Evolutionary conservation across 2,113 vertebrate genomes (phyloP).

Genomic region (Cromileptes altivelis): DNA sequence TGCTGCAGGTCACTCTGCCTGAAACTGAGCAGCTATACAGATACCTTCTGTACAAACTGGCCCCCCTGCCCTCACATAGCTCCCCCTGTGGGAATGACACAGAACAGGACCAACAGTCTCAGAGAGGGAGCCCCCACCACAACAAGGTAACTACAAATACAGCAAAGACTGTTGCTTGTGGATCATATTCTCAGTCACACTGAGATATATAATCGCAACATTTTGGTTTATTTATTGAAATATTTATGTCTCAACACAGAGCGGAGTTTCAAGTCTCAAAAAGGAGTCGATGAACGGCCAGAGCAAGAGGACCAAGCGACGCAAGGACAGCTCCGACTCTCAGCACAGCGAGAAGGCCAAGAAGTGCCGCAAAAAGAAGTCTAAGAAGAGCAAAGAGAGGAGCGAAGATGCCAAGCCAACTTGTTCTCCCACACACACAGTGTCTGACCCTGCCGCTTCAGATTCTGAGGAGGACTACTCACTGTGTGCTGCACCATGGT

Average conservation of each 20-base stretch:
- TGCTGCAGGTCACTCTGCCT: constrained; percentile 95
- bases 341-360: constrained; percentile 89
- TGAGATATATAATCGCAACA: neutral
- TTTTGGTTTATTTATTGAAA: neutral
- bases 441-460: constrained; percentile 88
- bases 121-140: constrained; percentile 50
- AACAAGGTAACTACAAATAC: constrained; percentile 57
- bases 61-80: constrained; percentile 66
- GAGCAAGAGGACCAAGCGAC: constrained; percentile 91
- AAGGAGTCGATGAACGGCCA: constrained; percentile 83
- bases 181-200: neutral
- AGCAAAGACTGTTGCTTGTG: too few species aligned
- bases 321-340: constrained; percentile 85
- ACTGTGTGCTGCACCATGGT: constrained; percentile 93
- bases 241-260: constrained; percentile 68
- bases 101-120: constrained; percentile 80
- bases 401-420: constrained; percentile 80
- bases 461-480: constrained; percentile 97
- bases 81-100: constrained; percentile 71
- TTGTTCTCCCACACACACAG: constrained; percentile 79
- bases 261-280: constrained; percentile 83
- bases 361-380: constrained; percentile 91
- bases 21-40: constrained; percentile 96
- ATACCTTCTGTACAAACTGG: constrained; percentile 88
- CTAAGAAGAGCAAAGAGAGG: constrained; percentile 85